Evolutionary conservation across 2,888 invertebrate genomes (phyloP).

Genomic region (Acanthosepion lycidas): DNA sequence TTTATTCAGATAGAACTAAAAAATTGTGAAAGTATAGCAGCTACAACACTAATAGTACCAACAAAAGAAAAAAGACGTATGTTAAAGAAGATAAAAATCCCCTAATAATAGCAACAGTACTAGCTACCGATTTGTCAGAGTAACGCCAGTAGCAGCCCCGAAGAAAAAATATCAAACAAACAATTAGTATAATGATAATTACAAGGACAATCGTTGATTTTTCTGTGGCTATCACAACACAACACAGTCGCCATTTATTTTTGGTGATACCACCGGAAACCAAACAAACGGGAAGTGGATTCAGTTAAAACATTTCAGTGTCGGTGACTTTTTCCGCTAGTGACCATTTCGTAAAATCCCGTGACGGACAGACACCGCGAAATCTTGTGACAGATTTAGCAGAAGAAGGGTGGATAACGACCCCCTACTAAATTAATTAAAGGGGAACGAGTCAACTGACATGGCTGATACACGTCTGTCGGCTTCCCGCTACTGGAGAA

Average conservation of each 20-base stretch:
- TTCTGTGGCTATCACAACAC: neutral
- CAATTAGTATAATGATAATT: neutral
- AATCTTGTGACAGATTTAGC: neutral
- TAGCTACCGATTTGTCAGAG: neutral
- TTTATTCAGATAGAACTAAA: no score
- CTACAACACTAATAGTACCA: no score
- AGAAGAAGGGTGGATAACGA: neutral
- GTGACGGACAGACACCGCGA: neutral
- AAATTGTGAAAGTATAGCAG: no score
- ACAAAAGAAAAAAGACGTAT: no score
- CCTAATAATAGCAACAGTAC: neutral
- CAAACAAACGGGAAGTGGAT: neutral
- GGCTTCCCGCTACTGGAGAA: neutral
- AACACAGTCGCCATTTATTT: neutral
- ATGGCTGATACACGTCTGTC: neutral
- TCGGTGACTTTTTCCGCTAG: neutral
- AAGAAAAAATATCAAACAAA: neutral
- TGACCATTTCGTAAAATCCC: neutral
- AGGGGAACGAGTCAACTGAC: neutral
- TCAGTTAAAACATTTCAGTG: neutral
- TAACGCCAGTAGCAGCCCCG: neutral
- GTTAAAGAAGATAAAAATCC: no score
- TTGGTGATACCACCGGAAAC: neutral
- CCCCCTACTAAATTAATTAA: conserved; percentile 20
- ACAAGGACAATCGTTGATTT: neutral